Conservation (phyloP, 35 echinoderm and acorn worm species). For the Apostichopus californicus region DNA sequence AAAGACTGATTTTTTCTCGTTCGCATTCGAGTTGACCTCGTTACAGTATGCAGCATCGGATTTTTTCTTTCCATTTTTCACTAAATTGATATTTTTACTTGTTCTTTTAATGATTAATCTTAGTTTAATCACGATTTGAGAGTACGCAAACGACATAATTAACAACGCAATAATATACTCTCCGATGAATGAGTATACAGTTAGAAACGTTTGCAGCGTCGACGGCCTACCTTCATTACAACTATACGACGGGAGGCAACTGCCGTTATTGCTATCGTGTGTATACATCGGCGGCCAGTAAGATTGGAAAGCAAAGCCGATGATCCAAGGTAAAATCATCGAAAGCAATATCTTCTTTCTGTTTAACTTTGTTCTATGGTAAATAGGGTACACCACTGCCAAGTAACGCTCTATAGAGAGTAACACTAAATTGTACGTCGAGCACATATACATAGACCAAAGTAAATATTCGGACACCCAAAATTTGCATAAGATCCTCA, state of each 20-base stretch:
- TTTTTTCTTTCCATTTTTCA: neutral
- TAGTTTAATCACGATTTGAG: slow-evolving; percentile 49
- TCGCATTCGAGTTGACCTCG: neutral
- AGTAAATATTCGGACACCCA: slow-evolving; percentile 58
- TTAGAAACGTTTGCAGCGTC: slow-evolving; percentile 19
- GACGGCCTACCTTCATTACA: neutral
- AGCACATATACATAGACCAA: slow-evolving; percentile 55
- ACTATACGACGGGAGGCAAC: slow-evolving; percentile 33
- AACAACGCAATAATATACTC: slow-evolving; percentile 48
- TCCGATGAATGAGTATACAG: slow-evolving; percentile 36
- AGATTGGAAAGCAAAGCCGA: slow-evolving; percentile 25
- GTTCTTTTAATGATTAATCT: neutral
- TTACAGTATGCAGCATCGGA: neutral
- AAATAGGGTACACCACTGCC: slow-evolving; percentile 41
- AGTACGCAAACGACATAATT: slow-evolving; percentile 50
- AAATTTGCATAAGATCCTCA: slow-evolving; percentile 28
- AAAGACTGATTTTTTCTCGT: no score
- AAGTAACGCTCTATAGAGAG: slow-evolving; percentile 57
- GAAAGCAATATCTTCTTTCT: slow-evolving; percentile 31
- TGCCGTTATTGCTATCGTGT: slow-evolving; percentile 24
- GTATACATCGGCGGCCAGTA: slow-evolving; percentile 55
- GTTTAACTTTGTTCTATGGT: slow-evolving; percentile 35
- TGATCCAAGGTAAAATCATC: slow-evolving; percentile 56
- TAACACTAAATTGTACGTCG: slow-evolving; percentile 40
- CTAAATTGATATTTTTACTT: neutral